These are phyloP conservation scores for Ephydatia muelleri DNA, from an alignment of 37 sponge, comb jelly and placozoan genomes.

Conservation along the genomic window DNA sequence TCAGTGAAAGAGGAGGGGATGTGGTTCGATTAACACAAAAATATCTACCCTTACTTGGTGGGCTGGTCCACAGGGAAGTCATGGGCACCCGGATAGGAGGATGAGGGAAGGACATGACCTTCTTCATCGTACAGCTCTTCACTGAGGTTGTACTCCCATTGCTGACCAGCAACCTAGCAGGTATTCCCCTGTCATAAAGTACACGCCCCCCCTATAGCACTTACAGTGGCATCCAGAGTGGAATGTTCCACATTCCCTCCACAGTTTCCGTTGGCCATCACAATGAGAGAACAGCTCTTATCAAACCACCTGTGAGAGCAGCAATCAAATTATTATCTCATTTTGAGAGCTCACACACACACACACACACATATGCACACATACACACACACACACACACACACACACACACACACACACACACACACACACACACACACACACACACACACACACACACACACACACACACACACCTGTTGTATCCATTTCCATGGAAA, in stretches of 20 bases:
- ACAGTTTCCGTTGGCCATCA: constrained; percentile 21
- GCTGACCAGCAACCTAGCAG: constrained; percentile 45
- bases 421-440: background rate
- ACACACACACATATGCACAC: background rate
- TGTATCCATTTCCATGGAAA: constrained; percentile 58
- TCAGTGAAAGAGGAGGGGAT: background rate
- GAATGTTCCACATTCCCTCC: constrained; percentile 78
- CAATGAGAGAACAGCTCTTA: constrained; percentile 26
- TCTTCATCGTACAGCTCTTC: constrained; percentile 64
- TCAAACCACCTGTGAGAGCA: constrained; percentile 65
- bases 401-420: background rate
- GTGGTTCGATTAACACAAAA: background rate
- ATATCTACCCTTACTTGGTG: background rate
- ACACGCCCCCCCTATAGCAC: background rate
- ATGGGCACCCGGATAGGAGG: constrained; percentile 35
- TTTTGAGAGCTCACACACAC: too few species aligned
- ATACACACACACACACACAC: background rate
- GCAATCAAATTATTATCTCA: background rate
- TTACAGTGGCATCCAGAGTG: constrained; percentile 70
- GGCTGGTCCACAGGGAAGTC: background rate
- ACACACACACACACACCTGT: background rate
- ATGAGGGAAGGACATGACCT: constrained; percentile 41
- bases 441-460: background rate
- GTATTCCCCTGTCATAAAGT: background rate
- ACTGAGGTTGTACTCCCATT: constrained; percentile 51